Base-by-base conservation (phyloP, 1,140 invertebrate genomes). In the Phthorimaea operculella region DNA sequence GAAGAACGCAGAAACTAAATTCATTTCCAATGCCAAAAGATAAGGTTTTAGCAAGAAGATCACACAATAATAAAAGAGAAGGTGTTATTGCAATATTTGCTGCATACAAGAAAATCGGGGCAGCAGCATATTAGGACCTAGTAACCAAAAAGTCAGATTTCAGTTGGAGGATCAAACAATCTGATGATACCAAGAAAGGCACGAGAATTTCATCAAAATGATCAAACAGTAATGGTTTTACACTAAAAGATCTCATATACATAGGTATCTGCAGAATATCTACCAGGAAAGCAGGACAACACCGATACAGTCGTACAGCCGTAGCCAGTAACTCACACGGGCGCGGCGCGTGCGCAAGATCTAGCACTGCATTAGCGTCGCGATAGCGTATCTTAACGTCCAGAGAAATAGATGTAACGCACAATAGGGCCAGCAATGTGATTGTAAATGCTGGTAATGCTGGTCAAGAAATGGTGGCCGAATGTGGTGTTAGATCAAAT, bases 341-440 rank as follows among this genome's bases (percentile, higher is more conserved):
- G 55, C 60, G 52, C 57, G 56, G 57, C 33, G 60, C 72, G 74
- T 74, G 72, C 72, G 72, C 73, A 79, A 76, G 76, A 79, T 55
- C 75, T 75, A 79, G 64, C 70, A 58, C 66, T 76, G 74, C 75
- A 78, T 79, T 79, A 79, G 77, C 64, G 63, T 61, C 64, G 14
- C 63, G 77, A 78, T 79, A 79, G 62, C 63, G 64, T 78, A 79
- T 79, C 74, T 70, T 65, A 74, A 70, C 64, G 67, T 39, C 10
- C 36, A n/a, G 10, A 39, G 36, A 39, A 68, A 70, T 67, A 64
- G 67, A 64, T 64, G 60, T 65, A 68, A 65, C 64, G 51, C 59
- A 62, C 57, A 57, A 56, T 39, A 39, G 36, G 36, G 36, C 36
- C 36, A 39, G 36, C 36, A 28, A 28, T 28, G 21, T 28, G 21